A percentile compares a stretch with the other conserved stretches of the same genome.
Conservation (phyloP, 2,888 invertebrate species). For the Agrochola litura region DNA sequence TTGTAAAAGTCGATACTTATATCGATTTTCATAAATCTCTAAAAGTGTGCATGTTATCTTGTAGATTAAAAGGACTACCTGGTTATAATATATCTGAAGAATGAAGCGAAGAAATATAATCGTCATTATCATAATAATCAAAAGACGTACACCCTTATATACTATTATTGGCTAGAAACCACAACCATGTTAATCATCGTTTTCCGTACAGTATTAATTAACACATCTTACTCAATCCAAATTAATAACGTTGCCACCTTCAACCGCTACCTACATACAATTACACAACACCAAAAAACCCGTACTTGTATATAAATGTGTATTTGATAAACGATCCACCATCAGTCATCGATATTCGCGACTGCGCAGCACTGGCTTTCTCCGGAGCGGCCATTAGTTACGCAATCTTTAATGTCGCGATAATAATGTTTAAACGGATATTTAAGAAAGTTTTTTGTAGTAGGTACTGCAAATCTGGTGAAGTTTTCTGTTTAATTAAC, state of each 20-base stretch:
- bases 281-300: conserved; percentile 21
- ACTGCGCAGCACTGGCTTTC: conserved; percentile 60
- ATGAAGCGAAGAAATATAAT: no score
- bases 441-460: conserved; percentile 43
- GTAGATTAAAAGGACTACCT: no score
- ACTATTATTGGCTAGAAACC: no score
- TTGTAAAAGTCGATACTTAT: no score
- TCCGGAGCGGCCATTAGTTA: conserved; percentile 54
- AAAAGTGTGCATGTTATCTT: no score
- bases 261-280: conserved; percentile 3
- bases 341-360: conserved; percentile 61
- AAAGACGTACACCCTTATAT: no score
- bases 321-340: conserved; percentile 41
- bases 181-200: no score
- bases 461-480: conserved; percentile 12
- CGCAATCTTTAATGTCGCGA: conserved; percentile 50
- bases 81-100: no score
- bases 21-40: no score
- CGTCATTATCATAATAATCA: no score
- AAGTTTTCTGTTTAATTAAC: conserved; percentile 16
- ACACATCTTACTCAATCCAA: conserved; percentile 14
- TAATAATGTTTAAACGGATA: conserved; percentile 54
- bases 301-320: neutral
- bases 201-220: no score
- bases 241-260: conserved; percentile 32